Evolutionary conservation across 2,797 vertebrate species (phyloP), one percentile per base, ranked within the genome.

Genomic region (Rhyacichthys aspro): DNA sequence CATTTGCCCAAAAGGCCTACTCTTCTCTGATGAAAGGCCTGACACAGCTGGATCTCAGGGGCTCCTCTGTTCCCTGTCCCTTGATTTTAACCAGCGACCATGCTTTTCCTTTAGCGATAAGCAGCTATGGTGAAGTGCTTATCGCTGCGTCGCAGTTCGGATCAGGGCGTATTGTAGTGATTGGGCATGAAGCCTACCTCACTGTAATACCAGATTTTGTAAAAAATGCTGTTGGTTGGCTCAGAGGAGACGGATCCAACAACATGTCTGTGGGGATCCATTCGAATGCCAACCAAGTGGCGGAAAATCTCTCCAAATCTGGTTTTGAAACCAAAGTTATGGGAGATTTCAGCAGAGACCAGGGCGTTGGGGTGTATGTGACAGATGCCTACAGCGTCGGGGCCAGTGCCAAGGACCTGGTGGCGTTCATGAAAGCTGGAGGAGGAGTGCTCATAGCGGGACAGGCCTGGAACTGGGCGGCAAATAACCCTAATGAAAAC

Each of bases 371-470:
- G 0, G 91, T 93, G 44, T 95, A 93, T 55, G 91, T 94, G 55
- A 86, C 86, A 0, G 68, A 84, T 46, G 91, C 92, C 63, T 94
- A 94, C 59, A 67, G 63, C 0, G 72, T 90, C 0, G 72, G 54
- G 0, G 33, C 34, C 3, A 58, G 87, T 33, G 63, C 49, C 0
- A 78, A 52, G 1, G 77, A 86, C 8, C 78, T 96, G 45, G 86
- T 93, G 58, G 79, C 64, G 0, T 95, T 93, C 52, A 16, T 95
- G 53, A 95, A 94, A 82, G 53, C 65, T 37, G 95, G 95, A 23
- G 95, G 95, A 0, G 95, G 95, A 5, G 86, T 97, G 7, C 85
- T 97, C 9, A 67, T 95, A 1, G 95, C 86, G 0, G 95, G 95
- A 1, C 93, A 98, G 59, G 93, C 94, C 0, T 96, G 93, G 93